Percentiles rank a stretch among this genome's conserved stretches.
Evolutionary conservation across 92 coral and sea anemone species (phyloP).

Genomic region (Isaurus tuberculatus): DNA sequence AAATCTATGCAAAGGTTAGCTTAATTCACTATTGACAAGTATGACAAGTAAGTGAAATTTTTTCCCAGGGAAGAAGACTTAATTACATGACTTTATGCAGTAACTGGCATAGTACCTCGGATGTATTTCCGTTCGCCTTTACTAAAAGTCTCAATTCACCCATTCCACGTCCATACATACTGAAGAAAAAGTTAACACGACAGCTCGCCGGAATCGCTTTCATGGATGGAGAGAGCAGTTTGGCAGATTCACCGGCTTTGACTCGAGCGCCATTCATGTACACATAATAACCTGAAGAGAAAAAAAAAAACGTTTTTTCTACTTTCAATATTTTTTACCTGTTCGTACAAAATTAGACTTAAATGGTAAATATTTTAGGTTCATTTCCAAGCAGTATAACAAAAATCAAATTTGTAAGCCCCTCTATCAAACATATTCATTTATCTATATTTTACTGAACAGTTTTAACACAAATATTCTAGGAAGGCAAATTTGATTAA

Average conservation of each 20-base stretch:
- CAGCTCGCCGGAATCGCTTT: conserved; percentile 73
- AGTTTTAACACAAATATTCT: too few species aligned
- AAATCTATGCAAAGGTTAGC: too few species aligned
- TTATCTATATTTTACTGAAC: too few species aligned
- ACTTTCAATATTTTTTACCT: neutral
- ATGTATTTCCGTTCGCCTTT: conserved; percentile 58
- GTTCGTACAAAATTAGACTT: too few species aligned
- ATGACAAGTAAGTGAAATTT: neutral
- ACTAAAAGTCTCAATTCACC: conserved; percentile 74
- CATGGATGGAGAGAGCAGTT: conserved; percentile 62
- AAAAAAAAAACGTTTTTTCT: too few species aligned
- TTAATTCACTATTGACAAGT: too few species aligned
- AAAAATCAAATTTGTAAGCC: too few species aligned
- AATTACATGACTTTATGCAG: neutral
- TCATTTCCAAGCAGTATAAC: too few species aligned
- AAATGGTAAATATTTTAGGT: too few species aligned
- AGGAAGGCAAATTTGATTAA: too few species aligned
- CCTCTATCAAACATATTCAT: too few species aligned
- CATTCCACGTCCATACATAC: conserved; percentile 83
- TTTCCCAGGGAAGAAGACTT: too few species aligned
- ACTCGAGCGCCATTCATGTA: conserved; percentile 72
- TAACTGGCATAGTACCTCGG: neutral
- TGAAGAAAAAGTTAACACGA: conserved; percentile 84
- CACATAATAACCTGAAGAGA: conserved; percentile 75
- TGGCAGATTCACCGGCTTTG: conserved; percentile 67